Base-by-base conservation (phyloP, 2,797 vertebrate species). In the Siniperca undulata region DNA sequence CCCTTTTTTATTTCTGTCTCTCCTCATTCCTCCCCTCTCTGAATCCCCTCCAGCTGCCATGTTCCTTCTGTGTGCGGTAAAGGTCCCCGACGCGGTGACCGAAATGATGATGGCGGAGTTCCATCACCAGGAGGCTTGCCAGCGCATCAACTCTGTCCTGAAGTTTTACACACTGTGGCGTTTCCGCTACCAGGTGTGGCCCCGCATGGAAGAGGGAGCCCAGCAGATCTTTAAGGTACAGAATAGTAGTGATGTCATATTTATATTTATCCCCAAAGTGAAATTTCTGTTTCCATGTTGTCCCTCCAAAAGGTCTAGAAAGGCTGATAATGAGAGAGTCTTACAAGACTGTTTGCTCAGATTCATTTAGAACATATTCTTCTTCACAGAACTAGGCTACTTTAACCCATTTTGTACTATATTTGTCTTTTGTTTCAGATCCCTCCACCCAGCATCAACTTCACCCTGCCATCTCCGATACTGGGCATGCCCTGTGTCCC, bases 71-170 rank as follows among this genome's bases (percentile, higher is more conserved):
- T 99, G 99, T 76, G 98, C 98, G 0, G 98, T 99, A 30, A 99
- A 99, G 90, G 98, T 99, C 60, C 98, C 99, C 0, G 98, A 99
- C 64, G 95, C 97, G 0, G 97, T 99, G 80, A 98, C 97, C 0
- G 99, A 99, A 89, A 99, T 99, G 99, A 95, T 99, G 95, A 98
- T 97, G 96, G 98, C 98, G 0, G 99, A 99, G 95, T 99, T 99
- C 92, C 97, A 99, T 91, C 99, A 99, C 85, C 97, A 97, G n/a
- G 98, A 99, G 90, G 97, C 97, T 0, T 97, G 97, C 84, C 99
- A 99, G 91, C 96, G 99, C 64, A 96, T 99, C 85, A 99, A 99
- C 72, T 99, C 98, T 0, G 95, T 99, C 87, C 96, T 99, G 53
- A 99, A 99, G 91, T 99, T 99, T 86, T 97, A 99, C 93, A 99